phyloP scores from a whole-genome alignment of 2,888 invertebrate species.

The Ecdyonurus torrentis region DNA sequence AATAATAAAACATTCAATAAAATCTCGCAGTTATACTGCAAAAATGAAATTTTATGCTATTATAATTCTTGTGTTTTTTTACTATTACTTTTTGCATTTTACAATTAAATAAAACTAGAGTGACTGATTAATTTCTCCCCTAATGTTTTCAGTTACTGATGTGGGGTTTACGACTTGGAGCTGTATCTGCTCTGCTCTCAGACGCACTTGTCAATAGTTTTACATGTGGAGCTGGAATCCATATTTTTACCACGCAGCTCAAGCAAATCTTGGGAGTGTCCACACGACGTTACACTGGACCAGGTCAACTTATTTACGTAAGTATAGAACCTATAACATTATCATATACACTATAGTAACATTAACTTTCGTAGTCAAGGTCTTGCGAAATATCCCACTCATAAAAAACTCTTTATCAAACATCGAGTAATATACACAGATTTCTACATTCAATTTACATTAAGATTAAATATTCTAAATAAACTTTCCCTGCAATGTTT shows the following conservation, averaged over 20 bases:
- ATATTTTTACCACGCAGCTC: slow-evolving; percentile 51
- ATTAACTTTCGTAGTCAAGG: no score
- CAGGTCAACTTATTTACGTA: not conserved
- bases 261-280: slow-evolving; percentile 41
- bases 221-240: slow-evolving; percentile 52
- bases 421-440: not conserved
- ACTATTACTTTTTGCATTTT: not conserved
- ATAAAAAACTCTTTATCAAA: no score
- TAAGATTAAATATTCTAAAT: no score
- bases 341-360: no score
- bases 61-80: no score
- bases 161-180: slow-evolving; percentile 41
- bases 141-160: slow-evolving; percentile 34
- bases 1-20: no score
- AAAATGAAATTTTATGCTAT: no score
- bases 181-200: slow-evolving; percentile 39
- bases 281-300: not conserved
- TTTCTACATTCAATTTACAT: no score
- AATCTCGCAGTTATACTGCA: no score
- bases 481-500: no score
- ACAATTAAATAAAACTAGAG: not conserved
- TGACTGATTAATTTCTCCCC: not conserved
- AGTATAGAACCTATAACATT: no score
- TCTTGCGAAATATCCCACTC: no score
- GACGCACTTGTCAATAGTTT: slow-evolving; percentile 54